A percentile compares a stretch with the other conserved stretches of the same genome.
phyloP scores from a whole-genome alignment of 2,113 vertebrate species.

The Lasiurus borealis region DNA sequence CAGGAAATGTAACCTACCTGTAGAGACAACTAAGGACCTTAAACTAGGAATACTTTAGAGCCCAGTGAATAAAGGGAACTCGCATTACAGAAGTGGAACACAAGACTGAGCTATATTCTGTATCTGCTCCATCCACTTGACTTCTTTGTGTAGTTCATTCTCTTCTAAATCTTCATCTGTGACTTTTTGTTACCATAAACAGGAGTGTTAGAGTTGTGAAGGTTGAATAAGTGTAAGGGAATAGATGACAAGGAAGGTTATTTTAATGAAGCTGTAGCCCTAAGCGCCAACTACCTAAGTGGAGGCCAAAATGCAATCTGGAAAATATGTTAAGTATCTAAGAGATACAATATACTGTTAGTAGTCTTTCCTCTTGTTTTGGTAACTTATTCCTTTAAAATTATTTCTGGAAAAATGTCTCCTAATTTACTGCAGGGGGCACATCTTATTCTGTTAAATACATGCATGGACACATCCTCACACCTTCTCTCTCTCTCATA shows the following conservation, averaged over 20 bases:
- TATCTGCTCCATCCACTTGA: not conserved
- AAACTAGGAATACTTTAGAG: not conserved
- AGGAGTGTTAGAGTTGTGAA: not conserved
- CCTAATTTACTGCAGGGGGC: constrained; percentile 5
- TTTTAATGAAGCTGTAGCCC: not conserved
- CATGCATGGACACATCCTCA: not conserved
- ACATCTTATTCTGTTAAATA: constrained; percentile 28
- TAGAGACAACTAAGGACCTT: not conserved
- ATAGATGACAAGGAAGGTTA: not conserved
- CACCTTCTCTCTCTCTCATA: not conserved
- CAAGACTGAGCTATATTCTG: not conserved
- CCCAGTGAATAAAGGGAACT: not conserved
- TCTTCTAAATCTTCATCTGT: constrained; percentile 41
- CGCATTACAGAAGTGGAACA: not conserved
- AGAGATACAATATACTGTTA: not conserved
- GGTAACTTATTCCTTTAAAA: constrained; percentile 11
- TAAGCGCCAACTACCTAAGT: not conserved
- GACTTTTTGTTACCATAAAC: not conserved
- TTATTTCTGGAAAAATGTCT: constrained; percentile 54
- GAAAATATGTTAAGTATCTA: not conserved
- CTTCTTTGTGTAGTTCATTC: not conserved
- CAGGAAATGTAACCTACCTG: not conserved
- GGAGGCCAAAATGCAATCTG: constrained; percentile 5
- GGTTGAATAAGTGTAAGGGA: not conserved
- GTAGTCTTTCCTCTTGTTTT: not conserved